Conservation (phyloP, 2,113 vertebrate genomes). For the Fregetta grallaria region DNA sequence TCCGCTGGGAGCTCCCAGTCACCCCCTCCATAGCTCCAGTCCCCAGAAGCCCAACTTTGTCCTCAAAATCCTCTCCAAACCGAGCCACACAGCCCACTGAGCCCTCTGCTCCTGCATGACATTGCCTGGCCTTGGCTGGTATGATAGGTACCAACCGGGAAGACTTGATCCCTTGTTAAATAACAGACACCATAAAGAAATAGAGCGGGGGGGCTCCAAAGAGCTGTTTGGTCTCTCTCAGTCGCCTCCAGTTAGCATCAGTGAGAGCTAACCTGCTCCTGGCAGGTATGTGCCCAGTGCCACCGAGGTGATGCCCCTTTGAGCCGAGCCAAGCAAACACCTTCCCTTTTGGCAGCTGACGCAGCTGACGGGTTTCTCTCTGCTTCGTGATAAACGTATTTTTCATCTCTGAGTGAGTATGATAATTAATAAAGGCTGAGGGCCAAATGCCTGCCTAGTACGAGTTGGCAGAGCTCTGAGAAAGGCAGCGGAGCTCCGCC, state of each 20-base stretch:
- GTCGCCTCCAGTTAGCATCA: neutral
- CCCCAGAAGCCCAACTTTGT: neutral
- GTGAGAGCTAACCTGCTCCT: neutral
- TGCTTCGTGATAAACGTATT: neutral
- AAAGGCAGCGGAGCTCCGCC: neutral
- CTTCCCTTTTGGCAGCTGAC: neutral
- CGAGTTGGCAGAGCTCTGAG: neutral
- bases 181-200: neutral
- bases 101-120: neutral
- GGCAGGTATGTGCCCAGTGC: neutral
- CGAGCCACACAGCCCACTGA: neutral
- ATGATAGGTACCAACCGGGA: neutral
- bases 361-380: neutral
- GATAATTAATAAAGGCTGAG: neutral
- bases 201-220: neutral
- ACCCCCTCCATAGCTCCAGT: neutral
- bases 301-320: neutral
- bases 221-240: neutral
- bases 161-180: neutral
- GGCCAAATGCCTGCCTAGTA: conserved; percentile 13
- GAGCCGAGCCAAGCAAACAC: neutral
- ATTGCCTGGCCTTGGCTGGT: neutral
- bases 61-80: neutral
- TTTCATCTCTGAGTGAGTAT: neutral
- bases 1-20: accelerated